Percentiles rank a stretch among this genome's conserved stretches.
phyloP scores from a whole-genome alignment of 2,113 vertebrate species.

The Hippocampus abdominalis region DNA sequence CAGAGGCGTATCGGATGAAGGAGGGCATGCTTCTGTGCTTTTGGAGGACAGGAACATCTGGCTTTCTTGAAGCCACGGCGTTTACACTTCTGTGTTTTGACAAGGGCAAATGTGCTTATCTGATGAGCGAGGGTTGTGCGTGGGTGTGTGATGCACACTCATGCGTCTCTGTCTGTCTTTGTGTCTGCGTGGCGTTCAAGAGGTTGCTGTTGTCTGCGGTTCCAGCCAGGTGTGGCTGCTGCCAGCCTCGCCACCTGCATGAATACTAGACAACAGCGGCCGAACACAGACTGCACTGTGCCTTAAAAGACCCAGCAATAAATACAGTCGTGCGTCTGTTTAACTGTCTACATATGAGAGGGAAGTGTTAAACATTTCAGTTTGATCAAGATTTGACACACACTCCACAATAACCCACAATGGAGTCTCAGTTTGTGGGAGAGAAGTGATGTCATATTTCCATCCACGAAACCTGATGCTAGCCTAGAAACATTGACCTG shows the following conservation, averaged over 20 bases:
- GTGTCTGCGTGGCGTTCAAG: conserved; percentile 18
- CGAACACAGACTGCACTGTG: conserved; percentile 16
- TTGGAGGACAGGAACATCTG: neutral
- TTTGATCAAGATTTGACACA: conserved; percentile 4
- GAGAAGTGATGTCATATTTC: conserved; percentile 1
- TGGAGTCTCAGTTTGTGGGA: conserved; percentile 1
- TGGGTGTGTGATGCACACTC: conserved; percentile 28
- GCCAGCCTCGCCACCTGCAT: conserved; percentile 53
- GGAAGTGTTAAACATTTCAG: neutral
- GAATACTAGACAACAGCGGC: conserved; percentile 30
- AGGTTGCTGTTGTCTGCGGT: conserved; percentile 50
- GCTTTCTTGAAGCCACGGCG: conserved; percentile 8
- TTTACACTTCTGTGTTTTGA: conserved; percentile 43
- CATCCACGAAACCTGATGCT: neutral
- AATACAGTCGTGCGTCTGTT: neutral
- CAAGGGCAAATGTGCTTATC: conserved; percentile 33
- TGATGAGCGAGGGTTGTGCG: conserved; percentile 23
- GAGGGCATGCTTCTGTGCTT: neutral
- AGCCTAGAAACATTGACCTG: neutral
- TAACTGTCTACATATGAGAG: neutral
- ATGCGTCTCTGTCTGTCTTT: conserved; percentile 8
- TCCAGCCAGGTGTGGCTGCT: conserved; percentile 58
- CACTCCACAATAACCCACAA: neutral
- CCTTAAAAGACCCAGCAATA: neutral
- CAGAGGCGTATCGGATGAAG: neutral